Base-by-base conservation (phyloP, 2,888 invertebrate species). In the Drosophila multiciliata region DNA sequence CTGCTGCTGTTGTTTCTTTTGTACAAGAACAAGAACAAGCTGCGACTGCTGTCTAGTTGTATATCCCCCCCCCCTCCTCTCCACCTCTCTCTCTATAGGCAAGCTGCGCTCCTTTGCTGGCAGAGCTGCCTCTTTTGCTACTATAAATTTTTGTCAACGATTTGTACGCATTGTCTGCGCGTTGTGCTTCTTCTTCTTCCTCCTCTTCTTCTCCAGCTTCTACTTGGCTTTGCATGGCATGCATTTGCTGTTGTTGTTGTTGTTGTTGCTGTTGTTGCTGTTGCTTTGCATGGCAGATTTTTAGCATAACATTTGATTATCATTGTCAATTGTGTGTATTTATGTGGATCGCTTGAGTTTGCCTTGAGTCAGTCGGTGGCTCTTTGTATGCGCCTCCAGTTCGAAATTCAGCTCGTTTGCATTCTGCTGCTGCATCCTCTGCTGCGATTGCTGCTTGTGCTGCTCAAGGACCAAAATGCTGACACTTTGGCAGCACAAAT, bases 121-220 rank as follows among this genome's bases (percentile, higher is more conserved):
- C 48, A 15, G 29, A 40, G 33, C 65, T 73, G 66, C 45, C 57
- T 68, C 59, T 70, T 82, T 82, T 75, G 87, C 89, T 87, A 87
- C 89, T 84, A 89, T 89, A 87, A 79, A 86, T 87, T 87, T 87
- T 89, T 87, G 87, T 89, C 89, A 89, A 86, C 87, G 87, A 87
- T 87, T 89, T 87, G 89, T 87, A 87, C 89, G 88, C 89, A 89
- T 87, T 87, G 89, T 87, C 80, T 80, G 59, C 68, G 65, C 42
- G 57, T 57, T 62, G 61, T 52, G 38, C 61, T 61, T 38, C 53
- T 42, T 35, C 61, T 61, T 38, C 53, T 38, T 35, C 52, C 58
- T 38, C 53, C 69, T 64, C 68, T 50, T 15, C 50, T 42, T 35
- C 45, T 42, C 9, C 62, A 48, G 32, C 61, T 62, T 64, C 55